Evolutionary conservation across 2,888 invertebrate genomes (phyloP).

Genomic region (Euspilapteryx auroguttella): DNA sequence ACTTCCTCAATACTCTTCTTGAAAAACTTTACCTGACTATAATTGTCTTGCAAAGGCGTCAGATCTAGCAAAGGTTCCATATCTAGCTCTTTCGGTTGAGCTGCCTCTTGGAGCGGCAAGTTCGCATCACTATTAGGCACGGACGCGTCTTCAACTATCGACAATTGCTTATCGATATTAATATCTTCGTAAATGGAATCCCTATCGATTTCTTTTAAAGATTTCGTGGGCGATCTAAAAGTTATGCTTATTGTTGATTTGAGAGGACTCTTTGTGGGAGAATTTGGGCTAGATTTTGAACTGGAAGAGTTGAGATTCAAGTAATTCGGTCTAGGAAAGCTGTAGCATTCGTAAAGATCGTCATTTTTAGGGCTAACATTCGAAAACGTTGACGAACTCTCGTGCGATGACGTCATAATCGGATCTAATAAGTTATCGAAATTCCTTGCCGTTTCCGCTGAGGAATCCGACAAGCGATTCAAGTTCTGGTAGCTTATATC

Average conservation of each 20-base stretch:
- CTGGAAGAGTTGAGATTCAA: constrained; percentile 45
- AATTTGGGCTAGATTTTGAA: constrained; percentile 40
- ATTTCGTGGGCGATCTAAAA: constrained; percentile 66
- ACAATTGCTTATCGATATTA: constrained; percentile 41
- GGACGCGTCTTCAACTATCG: constrained; percentile 55
- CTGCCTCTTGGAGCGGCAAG: constrained; percentile 60
- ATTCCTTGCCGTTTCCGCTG: constrained; percentile 30
- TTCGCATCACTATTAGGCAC: constrained; percentile 59
- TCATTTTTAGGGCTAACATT: constrained; percentile 31
- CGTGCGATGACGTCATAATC: constrained; percentile 52
- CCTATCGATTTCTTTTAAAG: constrained; percentile 35
- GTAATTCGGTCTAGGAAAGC: constrained; percentile 42
- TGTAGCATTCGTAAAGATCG: constrained; percentile 40
- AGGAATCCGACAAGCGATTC: constrained; percentile 45
- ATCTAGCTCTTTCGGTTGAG: constrained; percentile 40
- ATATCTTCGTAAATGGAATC: constrained; percentile 64
- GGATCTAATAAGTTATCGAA: too few species aligned
- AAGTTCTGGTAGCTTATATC: constrained; percentile 53
- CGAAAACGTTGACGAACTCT: constrained; percentile 44
- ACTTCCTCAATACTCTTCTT: constrained; percentile 74
- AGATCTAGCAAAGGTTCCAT: too few species aligned
- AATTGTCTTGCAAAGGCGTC: too few species aligned
- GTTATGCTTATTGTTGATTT: constrained; percentile 75
- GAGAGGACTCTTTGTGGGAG: constrained; percentile 58
- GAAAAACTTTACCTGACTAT: constrained; percentile 78